Evolutionary conservation across 2,113 vertebrate genomes (phyloP).

Genomic region (Caloenas nicobarica): DNA sequence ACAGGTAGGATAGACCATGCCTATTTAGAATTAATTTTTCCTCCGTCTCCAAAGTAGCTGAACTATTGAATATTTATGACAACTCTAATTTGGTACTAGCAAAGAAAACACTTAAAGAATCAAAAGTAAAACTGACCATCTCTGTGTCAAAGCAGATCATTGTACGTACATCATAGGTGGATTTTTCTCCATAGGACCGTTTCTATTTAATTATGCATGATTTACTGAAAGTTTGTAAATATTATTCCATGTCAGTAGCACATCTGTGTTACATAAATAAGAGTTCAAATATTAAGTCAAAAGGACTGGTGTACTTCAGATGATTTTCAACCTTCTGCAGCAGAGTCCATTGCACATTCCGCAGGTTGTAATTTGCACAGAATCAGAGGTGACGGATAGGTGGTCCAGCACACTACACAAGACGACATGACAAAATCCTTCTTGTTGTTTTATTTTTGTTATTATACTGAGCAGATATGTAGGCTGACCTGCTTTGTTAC

Average conservation of each 20-base stretch:
- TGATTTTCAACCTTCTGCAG: neutral
- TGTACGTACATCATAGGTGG: neutral
- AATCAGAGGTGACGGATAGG: neutral
- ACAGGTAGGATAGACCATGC: slow-evolving; percentile 79
- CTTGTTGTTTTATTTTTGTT: neutral
- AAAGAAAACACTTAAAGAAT: neutral
- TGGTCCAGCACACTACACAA: neutral
- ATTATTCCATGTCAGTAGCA: neutral
- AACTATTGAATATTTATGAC: neutral
- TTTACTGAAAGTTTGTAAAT: neutral
- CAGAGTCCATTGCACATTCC: neutral
- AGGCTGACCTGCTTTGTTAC: neutral
- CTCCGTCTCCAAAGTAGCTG: neutral
- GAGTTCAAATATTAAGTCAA: neutral
- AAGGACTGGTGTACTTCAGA: neutral
- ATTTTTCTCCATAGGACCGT: neutral
- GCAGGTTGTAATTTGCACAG: no score
- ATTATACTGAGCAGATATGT: neutral
- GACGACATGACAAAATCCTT: neutral
- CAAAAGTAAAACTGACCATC: neutral
- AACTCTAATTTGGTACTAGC: neutral
- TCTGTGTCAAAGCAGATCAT: neutral
- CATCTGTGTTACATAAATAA: neutral
- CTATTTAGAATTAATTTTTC: neutral
- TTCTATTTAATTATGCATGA: neutral